phyloP scores from a whole-genome alignment of 92 coral and sea anemone genomes.

The Porites lobata region DNA sequence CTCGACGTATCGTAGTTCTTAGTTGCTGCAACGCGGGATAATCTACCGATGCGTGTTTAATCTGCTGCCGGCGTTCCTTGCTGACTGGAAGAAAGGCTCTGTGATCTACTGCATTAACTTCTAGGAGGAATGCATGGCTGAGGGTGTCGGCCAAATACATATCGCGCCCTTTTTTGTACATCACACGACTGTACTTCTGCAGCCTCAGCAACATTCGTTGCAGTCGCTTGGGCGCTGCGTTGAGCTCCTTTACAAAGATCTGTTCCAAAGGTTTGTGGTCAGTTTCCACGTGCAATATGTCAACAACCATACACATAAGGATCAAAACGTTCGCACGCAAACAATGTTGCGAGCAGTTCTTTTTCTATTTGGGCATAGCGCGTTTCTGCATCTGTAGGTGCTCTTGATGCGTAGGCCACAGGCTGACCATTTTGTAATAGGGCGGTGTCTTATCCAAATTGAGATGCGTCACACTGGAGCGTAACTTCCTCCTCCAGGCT shows the following conservation, averaged over 20 bases:
- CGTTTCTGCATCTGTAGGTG: constrained; percentile 61
- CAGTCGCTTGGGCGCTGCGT: constrained; percentile 48
- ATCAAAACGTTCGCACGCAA: too few species aligned
- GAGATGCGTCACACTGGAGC: constrained; percentile 70
- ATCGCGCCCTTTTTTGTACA: constrained; percentile 67
- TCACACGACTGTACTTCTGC: constrained; percentile 52
- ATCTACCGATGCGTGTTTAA: constrained; percentile 41
- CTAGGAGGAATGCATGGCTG: constrained; percentile 64
- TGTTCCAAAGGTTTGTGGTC: too few species aligned
- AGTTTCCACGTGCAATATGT: too few species aligned
- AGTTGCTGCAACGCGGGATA: constrained; percentile 49
- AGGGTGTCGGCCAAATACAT: constrained; percentile 70
- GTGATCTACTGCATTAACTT: constrained; percentile 54
- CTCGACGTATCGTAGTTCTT: constrained; percentile 27
- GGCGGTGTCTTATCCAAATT: constrained; percentile 53
- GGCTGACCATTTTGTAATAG: constrained; percentile 66
- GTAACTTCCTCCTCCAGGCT: constrained; percentile 60
- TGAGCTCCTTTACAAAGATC: background rate
- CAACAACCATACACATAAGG: too few species aligned
- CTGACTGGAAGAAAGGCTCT: constrained; percentile 47
- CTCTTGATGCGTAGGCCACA: constrained; percentile 67
- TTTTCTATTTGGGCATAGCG: constrained; percentile 34
- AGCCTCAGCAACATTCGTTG: constrained; percentile 66
- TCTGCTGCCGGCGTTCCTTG: constrained; percentile 65
- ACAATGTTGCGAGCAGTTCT: too few species aligned